A percentile compares a stretch with the other conserved stretches of the same genome.
These are phyloP conservation scores for Ephestia elutella DNA, from an alignment of 1,140 invertebrate species.

Conservation along the genomic window DNA sequence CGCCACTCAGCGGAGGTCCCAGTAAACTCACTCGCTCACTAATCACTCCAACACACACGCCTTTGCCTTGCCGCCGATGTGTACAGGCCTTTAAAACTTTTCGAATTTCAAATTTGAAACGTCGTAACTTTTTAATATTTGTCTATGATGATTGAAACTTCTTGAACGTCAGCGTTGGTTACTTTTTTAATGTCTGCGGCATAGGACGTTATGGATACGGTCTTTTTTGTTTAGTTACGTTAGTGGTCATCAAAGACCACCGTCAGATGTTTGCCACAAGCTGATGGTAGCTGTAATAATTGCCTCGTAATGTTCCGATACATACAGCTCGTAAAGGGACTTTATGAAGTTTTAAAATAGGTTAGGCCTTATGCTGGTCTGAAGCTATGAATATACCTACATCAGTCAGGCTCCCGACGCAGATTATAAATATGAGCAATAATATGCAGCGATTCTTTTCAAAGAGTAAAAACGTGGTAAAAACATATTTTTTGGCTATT, in stretches of 20 bases:
- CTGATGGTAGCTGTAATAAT: conserved; percentile 23
- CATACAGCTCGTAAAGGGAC: conserved; percentile 24
- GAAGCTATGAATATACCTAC: not conserved
- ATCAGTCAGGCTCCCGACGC: too few relatives aligned
- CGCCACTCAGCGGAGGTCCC: conserved; percentile 56
- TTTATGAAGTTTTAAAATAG: not conserved
- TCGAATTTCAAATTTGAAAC: conserved; percentile 21
- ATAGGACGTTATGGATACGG: conserved; percentile 23
- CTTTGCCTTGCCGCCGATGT: conserved; percentile 41
- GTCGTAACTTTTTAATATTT: conserved; percentile 21
- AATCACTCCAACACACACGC: conserved; percentile 47
- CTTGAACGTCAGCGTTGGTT: not conserved
- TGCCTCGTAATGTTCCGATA: conserved; percentile 36
- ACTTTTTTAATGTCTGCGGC: not conserved
- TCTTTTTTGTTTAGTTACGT: conserved; percentile 42
- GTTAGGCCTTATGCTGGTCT: too few relatives aligned
- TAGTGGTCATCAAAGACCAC: conserved; percentile 44
- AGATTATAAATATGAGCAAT: too few relatives aligned
- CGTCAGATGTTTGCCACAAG: conserved; percentile 40
- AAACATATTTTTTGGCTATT: too few relatives aligned
- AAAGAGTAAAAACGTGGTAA: too few relatives aligned
- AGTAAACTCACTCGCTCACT: conserved; percentile 22
- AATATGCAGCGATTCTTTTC: too few relatives aligned
- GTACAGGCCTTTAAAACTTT: conserved; percentile 36
- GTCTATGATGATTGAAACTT: not conserved